Conservation (phyloP, 2,888 invertebrate species). For the Aricia artaxerxes region DNA sequence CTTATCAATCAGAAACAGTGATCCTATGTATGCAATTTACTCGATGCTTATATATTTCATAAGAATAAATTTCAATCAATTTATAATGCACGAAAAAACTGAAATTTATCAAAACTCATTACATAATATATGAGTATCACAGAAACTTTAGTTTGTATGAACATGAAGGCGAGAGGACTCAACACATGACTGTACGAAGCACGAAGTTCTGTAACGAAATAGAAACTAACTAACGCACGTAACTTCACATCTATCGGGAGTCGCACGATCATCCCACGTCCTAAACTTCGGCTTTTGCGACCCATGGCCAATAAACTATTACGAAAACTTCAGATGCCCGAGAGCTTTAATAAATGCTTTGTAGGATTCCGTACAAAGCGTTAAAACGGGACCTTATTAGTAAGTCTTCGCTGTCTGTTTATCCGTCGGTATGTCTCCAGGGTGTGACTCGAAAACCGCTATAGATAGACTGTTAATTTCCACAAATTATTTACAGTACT, state of each 20-base stretch:
- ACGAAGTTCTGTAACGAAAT: conserved; percentile 10
- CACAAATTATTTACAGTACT: too few species aligned
- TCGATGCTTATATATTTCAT: too few species aligned
- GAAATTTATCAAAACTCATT: too few species aligned
- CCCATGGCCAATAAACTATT: conserved; percentile 39
- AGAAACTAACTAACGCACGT: conserved; percentile 5
- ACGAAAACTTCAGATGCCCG: conserved; percentile 34
- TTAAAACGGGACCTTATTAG: background rate
- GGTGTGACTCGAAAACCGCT: too few species aligned
- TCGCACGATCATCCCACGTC: conserved; percentile 34
- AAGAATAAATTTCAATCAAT: too few species aligned
- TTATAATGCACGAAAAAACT: too few species aligned
- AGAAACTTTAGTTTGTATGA: background rate
- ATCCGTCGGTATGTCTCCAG: too few species aligned
- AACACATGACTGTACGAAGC: background rate
- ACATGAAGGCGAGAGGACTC: background rate
- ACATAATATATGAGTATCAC: too few species aligned
- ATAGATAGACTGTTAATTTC: too few species aligned
- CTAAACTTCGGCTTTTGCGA: conserved; percentile 34
- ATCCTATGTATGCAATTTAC: too few species aligned
- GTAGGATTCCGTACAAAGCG: background rate
- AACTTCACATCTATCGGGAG: conserved; percentile 29
- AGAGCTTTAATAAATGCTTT: conserved; percentile 17
- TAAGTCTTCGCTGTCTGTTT: too few species aligned
- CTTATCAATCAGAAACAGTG: too few species aligned